Percentiles rank a stretch among this genome's conserved stretches.
These are phyloP conservation scores for Euplagia quadripunctaria DNA, from an alignment of 2,888 invertebrate genomes.

Conservation along the genomic window DNA sequence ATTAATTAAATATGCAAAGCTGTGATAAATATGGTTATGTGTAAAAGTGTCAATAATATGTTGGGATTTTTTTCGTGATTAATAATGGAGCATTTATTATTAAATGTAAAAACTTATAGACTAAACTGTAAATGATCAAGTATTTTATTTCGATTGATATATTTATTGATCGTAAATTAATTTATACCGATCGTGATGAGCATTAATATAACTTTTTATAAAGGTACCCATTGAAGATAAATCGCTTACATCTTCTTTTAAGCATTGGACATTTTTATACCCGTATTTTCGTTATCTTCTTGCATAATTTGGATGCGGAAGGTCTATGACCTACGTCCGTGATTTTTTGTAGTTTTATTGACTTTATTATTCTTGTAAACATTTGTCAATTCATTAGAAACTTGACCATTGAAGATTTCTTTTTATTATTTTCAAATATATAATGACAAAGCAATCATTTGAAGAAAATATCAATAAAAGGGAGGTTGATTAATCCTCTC, in stretches of 20 bases:
- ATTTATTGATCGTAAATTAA: conserved; percentile 32
- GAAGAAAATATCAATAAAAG: too few relatives aligned
- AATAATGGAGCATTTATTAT: conserved; percentile 12
- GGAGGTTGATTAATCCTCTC: too few relatives aligned
- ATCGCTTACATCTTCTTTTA: conserved; percentile 52
- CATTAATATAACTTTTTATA: conserved; percentile 28
- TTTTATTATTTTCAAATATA: too few relatives aligned
- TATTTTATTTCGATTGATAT: conserved; percentile 32
- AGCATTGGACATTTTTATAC: neutral
- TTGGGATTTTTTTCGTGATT: neutral
- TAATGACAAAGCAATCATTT: too few relatives aligned
- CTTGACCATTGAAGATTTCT: too few relatives aligned
- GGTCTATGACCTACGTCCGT: neutral
- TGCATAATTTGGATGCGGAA: conserved; percentile 2
- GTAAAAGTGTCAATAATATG: neutral
- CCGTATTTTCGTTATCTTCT: neutral
- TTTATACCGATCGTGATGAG: conserved; percentile 33
- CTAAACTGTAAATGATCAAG: neutral
- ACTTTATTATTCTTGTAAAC: neutral
- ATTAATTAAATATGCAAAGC: neutral
- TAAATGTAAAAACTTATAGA: neutral
- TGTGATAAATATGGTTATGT: conserved; percentile 4
- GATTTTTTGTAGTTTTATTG: neutral
- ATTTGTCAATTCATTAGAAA: too few relatives aligned
- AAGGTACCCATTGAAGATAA: conserved; percentile 36